These are phyloP conservation scores for Trichogramma evanescens DNA, from an alignment of 2,888 invertebrate genomes.

Conservation along the genomic window DNA sequence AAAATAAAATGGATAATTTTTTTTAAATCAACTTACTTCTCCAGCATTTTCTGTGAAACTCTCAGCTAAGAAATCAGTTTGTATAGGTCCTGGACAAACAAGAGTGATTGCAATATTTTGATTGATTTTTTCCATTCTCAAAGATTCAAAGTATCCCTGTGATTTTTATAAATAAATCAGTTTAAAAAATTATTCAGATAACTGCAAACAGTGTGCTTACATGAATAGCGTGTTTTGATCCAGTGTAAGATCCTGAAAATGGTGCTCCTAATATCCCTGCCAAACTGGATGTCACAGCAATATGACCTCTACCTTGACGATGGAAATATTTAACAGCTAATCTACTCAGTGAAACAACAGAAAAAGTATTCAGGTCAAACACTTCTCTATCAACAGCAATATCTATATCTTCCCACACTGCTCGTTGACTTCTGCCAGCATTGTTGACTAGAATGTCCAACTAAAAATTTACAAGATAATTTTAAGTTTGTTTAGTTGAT, in stretches of 20 bases:
- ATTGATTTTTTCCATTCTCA: conserved; percentile 56
- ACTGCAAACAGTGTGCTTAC: conserved; percentile 47
- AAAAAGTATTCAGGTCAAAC: conserved; percentile 73
- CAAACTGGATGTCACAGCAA: conserved; percentile 68
- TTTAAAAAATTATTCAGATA: conserved; percentile 1
- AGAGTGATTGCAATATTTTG: conserved; percentile 59
- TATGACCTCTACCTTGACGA: conserved; percentile 54
- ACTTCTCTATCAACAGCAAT: conserved; percentile 65
- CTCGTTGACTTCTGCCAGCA: conserved; percentile 71
- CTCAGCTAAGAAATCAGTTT: conserved; percentile 61
- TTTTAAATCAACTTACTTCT: conserved; percentile 46
- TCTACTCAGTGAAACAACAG: conserved; percentile 63
- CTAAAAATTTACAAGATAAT: conserved; percentile 35
- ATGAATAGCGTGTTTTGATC: conserved; percentile 70
- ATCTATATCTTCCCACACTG: conserved; percentile 61
- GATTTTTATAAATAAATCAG: neutral
- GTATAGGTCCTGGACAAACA: conserved; percentile 71
- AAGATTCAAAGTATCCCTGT: conserved; percentile 66
- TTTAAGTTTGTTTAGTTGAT: neutral
- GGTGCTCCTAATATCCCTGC: conserved; percentile 65
- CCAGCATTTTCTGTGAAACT: conserved; percentile 62
- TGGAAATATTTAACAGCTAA: conserved; percentile 62
- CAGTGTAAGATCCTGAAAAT: conserved; percentile 64
- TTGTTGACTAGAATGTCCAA: conserved; percentile 75
- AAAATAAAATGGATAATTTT: conserved; percentile 12